These are phyloP conservation scores for Tachyglossus aculeatus DNA, from an alignment of 2,797 vertebrate genomes.

Conservation along the genomic window DNA sequence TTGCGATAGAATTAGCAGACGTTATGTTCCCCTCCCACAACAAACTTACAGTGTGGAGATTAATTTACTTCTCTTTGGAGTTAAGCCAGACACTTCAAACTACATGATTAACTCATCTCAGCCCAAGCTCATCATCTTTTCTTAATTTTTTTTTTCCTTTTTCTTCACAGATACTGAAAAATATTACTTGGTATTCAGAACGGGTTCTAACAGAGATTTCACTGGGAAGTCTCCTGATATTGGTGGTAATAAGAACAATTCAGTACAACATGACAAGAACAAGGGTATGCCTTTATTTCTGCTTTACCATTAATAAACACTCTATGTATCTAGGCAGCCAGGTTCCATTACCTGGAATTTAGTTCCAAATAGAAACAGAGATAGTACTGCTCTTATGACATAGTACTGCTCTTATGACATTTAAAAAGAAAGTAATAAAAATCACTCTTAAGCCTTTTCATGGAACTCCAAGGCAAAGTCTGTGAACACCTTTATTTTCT, in stretches of 20 bases:
- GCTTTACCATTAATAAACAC: not conserved
- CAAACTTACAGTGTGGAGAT: not conserved
- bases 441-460: too few species aligned
- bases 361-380: not conserved
- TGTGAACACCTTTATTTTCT: too few species aligned
- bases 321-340: not conserved
- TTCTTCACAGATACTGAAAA: slow-evolving; percentile 87
- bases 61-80: not conserved
- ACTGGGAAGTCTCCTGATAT: slow-evolving; percentile 93
- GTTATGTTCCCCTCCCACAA: too few species aligned
- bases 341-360: not conserved
- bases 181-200: slow-evolving; percentile 95
- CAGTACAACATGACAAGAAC: slow-evolving; percentile 99
- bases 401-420: too few species aligned
- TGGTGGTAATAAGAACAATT: slow-evolving; percentile 97
- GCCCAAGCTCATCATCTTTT: slow-evolving; percentile 3
- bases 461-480: too few species aligned
- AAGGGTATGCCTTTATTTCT: slow-evolving; percentile 78
- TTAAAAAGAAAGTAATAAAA: too few species aligned
- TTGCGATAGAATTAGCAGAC: too few species aligned
- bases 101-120: not conserved
- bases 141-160: slow-evolving; percentile 14
- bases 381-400: not conserved
- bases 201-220: slow-evolving; percentile 96
- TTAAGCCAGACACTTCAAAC: not conserved